phyloP scores from a whole-genome alignment of 2,888 invertebrate genomes.

The Sinhomidia bicolor region DNA sequence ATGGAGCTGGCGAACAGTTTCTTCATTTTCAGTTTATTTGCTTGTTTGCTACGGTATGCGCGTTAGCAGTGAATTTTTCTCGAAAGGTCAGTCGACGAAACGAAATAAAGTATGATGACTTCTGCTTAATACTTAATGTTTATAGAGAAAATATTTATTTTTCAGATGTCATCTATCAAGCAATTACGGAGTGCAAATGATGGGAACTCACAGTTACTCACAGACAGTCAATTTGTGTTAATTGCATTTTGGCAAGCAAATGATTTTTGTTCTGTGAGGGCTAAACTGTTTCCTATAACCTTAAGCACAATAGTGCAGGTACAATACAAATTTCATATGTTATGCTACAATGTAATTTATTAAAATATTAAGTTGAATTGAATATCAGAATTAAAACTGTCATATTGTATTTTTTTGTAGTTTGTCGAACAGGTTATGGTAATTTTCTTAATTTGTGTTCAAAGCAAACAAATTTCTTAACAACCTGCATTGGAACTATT shows the following conservation, averaged over 20 bases:
- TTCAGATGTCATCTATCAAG: not conserved
- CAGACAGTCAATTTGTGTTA: not conserved
- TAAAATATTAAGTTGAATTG: too few relatives aligned
- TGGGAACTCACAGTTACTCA: not conserved
- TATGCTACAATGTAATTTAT: too few relatives aligned
- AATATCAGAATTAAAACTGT: too few relatives aligned
- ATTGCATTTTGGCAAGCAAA: not conserved
- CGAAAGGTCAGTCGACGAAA: not conserved
- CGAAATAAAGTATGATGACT: not conserved
- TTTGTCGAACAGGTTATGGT: not conserved
- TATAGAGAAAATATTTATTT: too few relatives aligned
- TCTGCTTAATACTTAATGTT: not conserved
- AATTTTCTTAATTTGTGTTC: not conserved
- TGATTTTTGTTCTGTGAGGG: not conserved
- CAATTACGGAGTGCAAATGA: not conserved
- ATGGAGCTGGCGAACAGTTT: not conserved
- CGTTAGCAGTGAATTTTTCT: not conserved
- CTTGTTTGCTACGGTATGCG: not conserved
- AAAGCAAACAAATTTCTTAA: too few relatives aligned
- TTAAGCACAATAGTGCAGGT: not conserved
- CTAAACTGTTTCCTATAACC: not conserved
- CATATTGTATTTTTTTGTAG: not conserved
- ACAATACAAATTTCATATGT: not conserved
- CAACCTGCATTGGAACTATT: too few relatives aligned
- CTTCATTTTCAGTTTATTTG: not conserved